Base-by-base conservation (phyloP, 92 coral and sea anemone genomes). In the Hydrozoanthus gracilis region DNA sequence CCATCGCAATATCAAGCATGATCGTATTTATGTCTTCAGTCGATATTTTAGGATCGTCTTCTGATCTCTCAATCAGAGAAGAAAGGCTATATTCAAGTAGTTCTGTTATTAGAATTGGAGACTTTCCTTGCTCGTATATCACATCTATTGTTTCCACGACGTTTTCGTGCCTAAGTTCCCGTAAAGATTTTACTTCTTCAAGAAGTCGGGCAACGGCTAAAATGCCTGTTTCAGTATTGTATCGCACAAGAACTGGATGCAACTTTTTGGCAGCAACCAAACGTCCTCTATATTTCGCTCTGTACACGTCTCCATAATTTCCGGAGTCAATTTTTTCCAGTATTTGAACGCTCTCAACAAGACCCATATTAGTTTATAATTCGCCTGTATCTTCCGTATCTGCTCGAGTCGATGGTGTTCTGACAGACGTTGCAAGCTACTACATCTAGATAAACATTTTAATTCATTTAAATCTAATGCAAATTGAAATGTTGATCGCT, bases 211-310 rank as follows among this genome's bases (percentile, higher is more conserved):
- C 86, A 8, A 75, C 71, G 4, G 75, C 73, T 75, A 71, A 87
- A 66, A 18, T 61, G 44, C 58, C 60, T 5, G 17, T 82, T 4
- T 58, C 79, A 35, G 73, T 77, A 16, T 80, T 82, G 70, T 9
- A 49, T 2, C 66, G 71, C 56, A 88, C 87, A 27, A 85, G 88
- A 7, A 73, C 54, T 4, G 87, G 89, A 44, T 91, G 87, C 47
- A 91, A 71, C 56, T 88, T 88, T 79, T 79, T 88, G 2, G 94
- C 94, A 35, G 92, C 94, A 10, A 91, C 94, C 9, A 91, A 16
- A 44, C 84, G 52, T 27, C 94, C 94, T 27, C 83, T 51, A 89
- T 88, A 91, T 55, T 91, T 88, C 3, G 94, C 92, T 88, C 68
- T 91, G 82, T 79, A 84, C 17, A 91, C 92, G 44, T 88, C 92